phyloP scores from a whole-genome alignment of 2,888 invertebrate genomes.

The Neoscelio sp. region DNA sequence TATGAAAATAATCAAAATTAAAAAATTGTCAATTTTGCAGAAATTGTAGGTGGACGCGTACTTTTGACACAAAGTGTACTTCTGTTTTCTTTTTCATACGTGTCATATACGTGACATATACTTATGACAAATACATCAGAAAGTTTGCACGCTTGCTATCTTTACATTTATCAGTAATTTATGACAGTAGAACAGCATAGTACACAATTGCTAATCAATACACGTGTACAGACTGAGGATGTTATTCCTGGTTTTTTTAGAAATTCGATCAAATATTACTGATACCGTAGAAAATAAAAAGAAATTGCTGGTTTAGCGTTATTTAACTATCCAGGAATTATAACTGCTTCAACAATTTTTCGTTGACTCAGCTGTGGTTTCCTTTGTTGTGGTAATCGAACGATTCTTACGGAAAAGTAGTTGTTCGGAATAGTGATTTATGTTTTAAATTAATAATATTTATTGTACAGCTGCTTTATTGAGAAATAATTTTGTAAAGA shows the following conservation, averaged over 20 bases:
- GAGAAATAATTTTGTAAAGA: not conserved
- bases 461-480: not conserved
- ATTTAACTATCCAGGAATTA: conserved; percentile 19
- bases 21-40: too few relatives aligned
- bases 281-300: conserved; percentile 1
- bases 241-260: not conserved
- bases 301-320: not conserved
- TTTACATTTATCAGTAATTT: too few relatives aligned
- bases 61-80: too few relatives aligned
- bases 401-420: conserved; percentile 2
- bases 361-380: conserved; percentile 32
- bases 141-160: too few relatives aligned
- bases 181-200: too few relatives aligned
- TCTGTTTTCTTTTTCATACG: too few relatives aligned
- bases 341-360: conserved; percentile 21
- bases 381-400: conserved; percentile 24
- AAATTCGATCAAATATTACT: conserved; percentile 2
- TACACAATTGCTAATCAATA: too few relatives aligned
- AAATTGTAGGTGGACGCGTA: too few relatives aligned
- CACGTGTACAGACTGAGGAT: not conserved
- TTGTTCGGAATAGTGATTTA: conserved; percentile 23
- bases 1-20: too few relatives aligned
- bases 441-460: conserved; percentile 23
- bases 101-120: too few relatives aligned
- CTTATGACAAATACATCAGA: too few relatives aligned